Conservation (phyloP, 1,140 invertebrate genomes). For the Coelopa frigida region DNA sequence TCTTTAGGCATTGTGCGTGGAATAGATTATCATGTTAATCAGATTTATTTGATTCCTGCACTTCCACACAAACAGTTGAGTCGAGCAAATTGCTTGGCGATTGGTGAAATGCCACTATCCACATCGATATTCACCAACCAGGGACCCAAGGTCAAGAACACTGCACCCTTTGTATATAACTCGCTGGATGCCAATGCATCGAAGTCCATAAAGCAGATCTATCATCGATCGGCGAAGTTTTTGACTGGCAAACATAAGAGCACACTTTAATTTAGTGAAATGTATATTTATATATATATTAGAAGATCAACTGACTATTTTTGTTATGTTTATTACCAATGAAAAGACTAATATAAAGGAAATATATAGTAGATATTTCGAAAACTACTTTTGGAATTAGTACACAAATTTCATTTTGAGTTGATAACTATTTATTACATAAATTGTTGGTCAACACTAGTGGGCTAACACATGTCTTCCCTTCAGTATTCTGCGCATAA, state of each 20-base stretch:
- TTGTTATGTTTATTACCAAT: background rate
- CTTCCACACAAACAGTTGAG: constrained; percentile 15
- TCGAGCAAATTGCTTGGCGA: constrained; percentile 24
- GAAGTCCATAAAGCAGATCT: constrained; percentile 36
- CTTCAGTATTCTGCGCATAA: constrained; percentile 70
- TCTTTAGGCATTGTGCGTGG: constrained; percentile 34
- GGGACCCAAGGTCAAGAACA: constrained; percentile 18
- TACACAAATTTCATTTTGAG: too few species aligned
- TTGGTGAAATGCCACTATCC: constrained; percentile 30
- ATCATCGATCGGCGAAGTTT: constrained; percentile 17
- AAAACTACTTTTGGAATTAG: too few species aligned
- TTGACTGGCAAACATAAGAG: constrained; percentile 12
- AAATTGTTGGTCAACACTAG: constrained; percentile 44
- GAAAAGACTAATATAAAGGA: too few species aligned
- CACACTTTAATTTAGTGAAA: too few species aligned
- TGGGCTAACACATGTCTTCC: constrained; percentile 62
- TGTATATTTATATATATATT: constrained; percentile 1
- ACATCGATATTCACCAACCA: constrained; percentile 31
- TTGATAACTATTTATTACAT: too few species aligned
- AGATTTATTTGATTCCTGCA: constrained; percentile 29
- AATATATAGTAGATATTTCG: too few species aligned
- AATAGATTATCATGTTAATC: constrained; percentile 21
- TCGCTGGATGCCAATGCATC: constrained; percentile 27
- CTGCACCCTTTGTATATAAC: constrained; percentile 31
- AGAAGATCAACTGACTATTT: background rate